These are phyloP conservation scores for Congeria kusceri DNA, from an alignment of 2,888 invertebrate species.

Conservation along the genomic window DNA sequence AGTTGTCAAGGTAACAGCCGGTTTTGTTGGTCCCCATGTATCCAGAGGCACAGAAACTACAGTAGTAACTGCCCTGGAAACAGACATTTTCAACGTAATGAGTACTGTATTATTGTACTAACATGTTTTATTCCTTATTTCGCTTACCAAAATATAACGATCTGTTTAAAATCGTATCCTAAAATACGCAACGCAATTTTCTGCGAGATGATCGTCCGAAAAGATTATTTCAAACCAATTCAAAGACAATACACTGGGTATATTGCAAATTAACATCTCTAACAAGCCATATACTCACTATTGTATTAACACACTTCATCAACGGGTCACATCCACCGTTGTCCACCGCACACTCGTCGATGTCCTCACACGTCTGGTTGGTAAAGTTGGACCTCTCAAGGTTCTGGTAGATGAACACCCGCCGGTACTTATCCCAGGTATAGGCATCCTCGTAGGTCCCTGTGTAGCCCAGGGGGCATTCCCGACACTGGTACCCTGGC, in stretches of 20 bases:
- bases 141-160: too few species aligned
- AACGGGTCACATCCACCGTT: conserved; percentile 77
- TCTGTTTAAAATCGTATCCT: too few species aligned
- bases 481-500: conserved; percentile 74
- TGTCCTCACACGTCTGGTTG: conserved; percentile 68
- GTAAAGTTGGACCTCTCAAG: conserved; percentile 41
- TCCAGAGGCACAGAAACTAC: conserved; percentile 77
- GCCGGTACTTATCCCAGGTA: conserved; percentile 53
- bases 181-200: too few species aligned
- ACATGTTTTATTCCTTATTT: too few species aligned
- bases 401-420: conserved; percentile 64
- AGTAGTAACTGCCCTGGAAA: conserved; percentile 76
- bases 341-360: conserved; percentile 69
- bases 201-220: too few species aligned
- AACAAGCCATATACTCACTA: conserved; percentile 54
- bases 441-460: conserved; percentile 74
- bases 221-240: too few species aligned
- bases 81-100: not conserved
- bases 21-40: conserved; percentile 72
- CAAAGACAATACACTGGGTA: too few species aligned
- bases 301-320: conserved; percentile 74
- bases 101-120: too few species aligned
- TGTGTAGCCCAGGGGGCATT: conserved; percentile 69
- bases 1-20: conserved; percentile 75
- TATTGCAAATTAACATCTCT: too few species aligned